A percentile compares a stretch with the other conserved stretches of the same genome.
Conservation (phyloP, 2,888 invertebrate species). For the Meiosimyza platycephala region DNA sequence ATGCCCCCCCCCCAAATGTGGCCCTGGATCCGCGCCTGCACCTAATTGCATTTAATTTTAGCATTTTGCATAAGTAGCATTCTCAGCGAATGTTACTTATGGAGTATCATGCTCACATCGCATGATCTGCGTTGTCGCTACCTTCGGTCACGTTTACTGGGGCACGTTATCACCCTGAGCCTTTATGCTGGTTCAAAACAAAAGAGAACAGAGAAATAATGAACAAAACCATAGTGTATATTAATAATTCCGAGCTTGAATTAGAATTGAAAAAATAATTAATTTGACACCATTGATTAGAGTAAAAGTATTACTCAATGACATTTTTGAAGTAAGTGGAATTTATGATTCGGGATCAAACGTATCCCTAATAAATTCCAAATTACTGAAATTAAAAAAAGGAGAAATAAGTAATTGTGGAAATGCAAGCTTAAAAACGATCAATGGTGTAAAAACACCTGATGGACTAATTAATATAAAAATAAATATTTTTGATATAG, state of each 20-base stretch:
- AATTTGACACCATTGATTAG: neutral
- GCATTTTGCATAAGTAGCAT: no score
- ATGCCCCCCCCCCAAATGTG: no score
- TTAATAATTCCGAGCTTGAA: neutral
- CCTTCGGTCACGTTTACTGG: no score
- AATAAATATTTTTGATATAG: slow-evolving; percentile 12
- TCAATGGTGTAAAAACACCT: slow-evolving; percentile 20
- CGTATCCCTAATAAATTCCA: slow-evolving; percentile 29
- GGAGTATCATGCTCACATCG: no score
- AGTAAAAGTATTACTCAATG: slow-evolving; percentile 8
- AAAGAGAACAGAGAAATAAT: neutral
- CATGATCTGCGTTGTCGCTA: no score
- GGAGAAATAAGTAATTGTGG: neutral
- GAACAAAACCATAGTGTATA: neutral
- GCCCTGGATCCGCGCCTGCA: no score
- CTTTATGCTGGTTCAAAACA: no score
- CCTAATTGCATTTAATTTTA: no score
- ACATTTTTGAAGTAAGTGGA: slow-evolving; percentile 5
- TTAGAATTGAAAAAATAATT: neutral
- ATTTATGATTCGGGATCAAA: slow-evolving; percentile 30
- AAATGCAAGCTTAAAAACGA: no score
- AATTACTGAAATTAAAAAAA: slow-evolving; percentile 11
- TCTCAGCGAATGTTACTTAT: no score
- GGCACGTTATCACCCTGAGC: no score
- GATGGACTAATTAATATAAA: slow-evolving; percentile 6